Evolutionary conservation across 2,888 invertebrate genomes (phyloP).

Genomic region (Junonia oenone): DNA sequence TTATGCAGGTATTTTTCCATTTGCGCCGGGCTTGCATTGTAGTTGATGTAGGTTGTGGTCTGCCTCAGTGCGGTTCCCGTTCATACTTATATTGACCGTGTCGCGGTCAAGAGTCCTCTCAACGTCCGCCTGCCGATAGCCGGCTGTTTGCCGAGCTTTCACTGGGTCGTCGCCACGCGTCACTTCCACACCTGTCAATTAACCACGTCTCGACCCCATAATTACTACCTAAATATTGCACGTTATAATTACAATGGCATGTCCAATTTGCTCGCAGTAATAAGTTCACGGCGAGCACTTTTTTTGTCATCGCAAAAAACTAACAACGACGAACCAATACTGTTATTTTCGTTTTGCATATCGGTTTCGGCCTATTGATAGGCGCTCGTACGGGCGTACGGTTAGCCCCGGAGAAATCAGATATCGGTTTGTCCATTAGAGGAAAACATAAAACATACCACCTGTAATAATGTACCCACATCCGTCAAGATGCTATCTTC

Average conservation of each 20-base stretch:
- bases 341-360: constrained; percentile 70
- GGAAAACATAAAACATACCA: constrained; percentile 64
- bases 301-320: constrained; percentile 58
- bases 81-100: constrained; percentile 45
- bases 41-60: constrained; percentile 63
- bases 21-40: constrained; percentile 40
- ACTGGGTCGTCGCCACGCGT: constrained; percentile 41
- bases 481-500: constrained; percentile 72
- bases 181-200: constrained; percentile 44
- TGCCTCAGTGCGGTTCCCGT: constrained; percentile 30
- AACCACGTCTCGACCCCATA: constrained; percentile 44
- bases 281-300: constrained; percentile 52
- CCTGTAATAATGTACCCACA: constrained; percentile 65
- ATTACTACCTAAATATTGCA: constrained; percentile 61
- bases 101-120: constrained; percentile 42
- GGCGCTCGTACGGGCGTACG: constrained; percentile 40
- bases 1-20: constrained; percentile 56
- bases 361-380: constrained; percentile 61
- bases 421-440: constrained; percentile 63
- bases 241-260: constrained; percentile 58
- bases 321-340: constrained; percentile 62
- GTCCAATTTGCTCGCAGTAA: constrained; percentile 64
- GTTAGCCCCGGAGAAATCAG: constrained; percentile 42
- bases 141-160: constrained; percentile 32
- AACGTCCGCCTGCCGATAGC: constrained; percentile 29